Evolutionary conservation across 1,140 invertebrate genomes (phyloP).

Genomic region (Microplitis mediator): DNA sequence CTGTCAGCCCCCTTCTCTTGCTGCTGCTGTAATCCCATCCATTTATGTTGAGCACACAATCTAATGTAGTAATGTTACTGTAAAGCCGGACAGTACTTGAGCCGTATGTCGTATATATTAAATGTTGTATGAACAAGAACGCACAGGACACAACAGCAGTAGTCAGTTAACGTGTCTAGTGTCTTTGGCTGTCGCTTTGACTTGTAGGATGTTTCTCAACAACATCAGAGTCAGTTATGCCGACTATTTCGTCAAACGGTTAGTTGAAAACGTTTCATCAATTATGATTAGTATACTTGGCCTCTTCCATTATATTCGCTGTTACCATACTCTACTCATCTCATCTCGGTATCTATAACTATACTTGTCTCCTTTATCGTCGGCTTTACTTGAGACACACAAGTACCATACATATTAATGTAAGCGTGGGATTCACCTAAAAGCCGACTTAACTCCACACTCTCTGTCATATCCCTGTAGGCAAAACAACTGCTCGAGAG

Average conservation of each 20-base stretch:
- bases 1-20: too few relatives aligned
- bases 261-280: conserved; percentile 20
- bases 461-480: not conserved
- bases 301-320: not conserved
- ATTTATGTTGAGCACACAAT: too few relatives aligned
- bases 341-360: not conserved
- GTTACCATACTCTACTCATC: too few relatives aligned
- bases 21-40: too few relatives aligned
- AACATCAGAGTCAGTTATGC: conserved; percentile 8
- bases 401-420: conserved; percentile 4
- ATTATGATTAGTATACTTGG: conserved; percentile 17
- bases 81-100: too few relatives aligned
- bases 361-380: conserved; percentile 20
- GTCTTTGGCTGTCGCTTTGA: not conserved
- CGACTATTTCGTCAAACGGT: conserved; percentile 20
- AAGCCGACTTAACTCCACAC: conserved; percentile 9
- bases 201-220: conserved; percentile 5
- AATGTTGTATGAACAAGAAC: too few relatives aligned
- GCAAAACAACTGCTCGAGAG: conserved; percentile 1
- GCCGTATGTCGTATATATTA: too few relatives aligned
- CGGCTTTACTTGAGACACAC: not conserved
- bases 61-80: too few relatives aligned
- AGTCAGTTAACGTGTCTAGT: too few relatives aligned
- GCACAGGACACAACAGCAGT: too few relatives aligned
- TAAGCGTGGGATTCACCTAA: conserved; percentile 16